Evolutionary conservation across 2,888 invertebrate species (phyloP), one percentile per base, ranked within the genome.

Genomic region (Molorchus minor): DNA sequence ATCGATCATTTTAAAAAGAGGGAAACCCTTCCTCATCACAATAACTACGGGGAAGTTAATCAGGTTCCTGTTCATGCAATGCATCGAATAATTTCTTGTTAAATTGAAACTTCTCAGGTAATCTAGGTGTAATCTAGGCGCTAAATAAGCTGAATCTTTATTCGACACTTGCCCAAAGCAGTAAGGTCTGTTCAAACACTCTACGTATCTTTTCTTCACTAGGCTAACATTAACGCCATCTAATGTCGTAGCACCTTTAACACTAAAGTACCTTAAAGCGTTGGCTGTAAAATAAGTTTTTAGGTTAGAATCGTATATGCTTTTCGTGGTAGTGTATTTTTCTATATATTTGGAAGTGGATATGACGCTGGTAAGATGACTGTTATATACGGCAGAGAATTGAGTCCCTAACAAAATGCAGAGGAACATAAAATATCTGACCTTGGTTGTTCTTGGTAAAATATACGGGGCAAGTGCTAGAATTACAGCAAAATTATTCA

Each of bases 241-340:
- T n/a, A 30, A 4, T 3, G 13, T 30, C 1, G 12, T n/a, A 13
- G n/a, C 8, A 30, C 20, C 30, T 12, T 41, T 30, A 5, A 3
- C 35, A 12, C 21, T 33, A 13, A 52, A 52, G 13, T 16, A 19
- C 2, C 29, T 20, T 7, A 12, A 3, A 12, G 10, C 2, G n/a
- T 29, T 41, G 8, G 29, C 17, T 5, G 30, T 25, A 41, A 56
- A 35, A 44, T 51, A 35, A 16, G 58, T 54, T 1, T 54, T 55
- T 38, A 64, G 41, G n/a, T 58, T 54, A 7, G 58, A 2, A n/a
- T 43, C 16, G 38, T 61, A 56, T n/a, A 64, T 56, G 38, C 56
- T 56, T 10, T 46, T 19, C 30, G 61, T 29, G 8, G 54, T 49
- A 17, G 36, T 47, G 30, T 55, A 61, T 30, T 54, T 58, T 53